Evolutionary conservation across 2,113 vertebrate genomes (phyloP).

Genomic region (Oreochromis tanganicae): DNA sequence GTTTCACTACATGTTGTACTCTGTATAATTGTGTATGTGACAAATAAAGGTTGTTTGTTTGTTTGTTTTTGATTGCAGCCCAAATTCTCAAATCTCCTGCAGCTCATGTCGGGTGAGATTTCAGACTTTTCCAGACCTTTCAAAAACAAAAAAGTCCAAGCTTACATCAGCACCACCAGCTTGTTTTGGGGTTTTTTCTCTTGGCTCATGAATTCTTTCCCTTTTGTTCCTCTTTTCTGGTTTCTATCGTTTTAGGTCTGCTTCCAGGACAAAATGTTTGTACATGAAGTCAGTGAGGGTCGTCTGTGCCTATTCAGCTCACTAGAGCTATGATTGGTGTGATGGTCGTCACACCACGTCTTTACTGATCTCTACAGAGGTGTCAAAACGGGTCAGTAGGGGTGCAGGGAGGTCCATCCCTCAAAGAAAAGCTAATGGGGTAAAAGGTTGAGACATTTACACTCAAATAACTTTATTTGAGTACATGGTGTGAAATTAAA

Average conservation of each 20-base stretch:
- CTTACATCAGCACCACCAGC: neutral
- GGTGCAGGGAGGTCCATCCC: neutral
- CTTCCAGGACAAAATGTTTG: neutral
- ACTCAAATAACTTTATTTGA: neutral
- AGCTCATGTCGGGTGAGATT: neutral
- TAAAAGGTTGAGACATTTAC: neutral
- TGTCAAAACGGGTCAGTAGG: neutral
- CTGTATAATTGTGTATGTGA: no score
- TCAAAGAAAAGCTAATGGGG: neutral
- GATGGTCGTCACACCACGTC: neutral
- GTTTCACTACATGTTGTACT: no score
- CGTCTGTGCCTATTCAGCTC: neutral
- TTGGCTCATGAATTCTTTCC: neutral
- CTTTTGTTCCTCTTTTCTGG: neutral
- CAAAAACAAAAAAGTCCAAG: neutral
- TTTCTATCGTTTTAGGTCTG: neutral
- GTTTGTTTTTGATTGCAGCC: neutral
- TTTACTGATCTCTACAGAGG: neutral
- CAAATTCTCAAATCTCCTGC: neutral
- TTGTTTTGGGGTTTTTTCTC: accelerated
- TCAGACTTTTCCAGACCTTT: neutral
- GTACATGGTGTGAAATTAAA: neutral
- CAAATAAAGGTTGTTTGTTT: no score
- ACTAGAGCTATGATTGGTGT: neutral
- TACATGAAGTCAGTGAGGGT: neutral